These are phyloP conservation scores for Euglossa dilemma DNA, from an alignment of 1,140 invertebrate species.

Conservation along the genomic window DNA sequence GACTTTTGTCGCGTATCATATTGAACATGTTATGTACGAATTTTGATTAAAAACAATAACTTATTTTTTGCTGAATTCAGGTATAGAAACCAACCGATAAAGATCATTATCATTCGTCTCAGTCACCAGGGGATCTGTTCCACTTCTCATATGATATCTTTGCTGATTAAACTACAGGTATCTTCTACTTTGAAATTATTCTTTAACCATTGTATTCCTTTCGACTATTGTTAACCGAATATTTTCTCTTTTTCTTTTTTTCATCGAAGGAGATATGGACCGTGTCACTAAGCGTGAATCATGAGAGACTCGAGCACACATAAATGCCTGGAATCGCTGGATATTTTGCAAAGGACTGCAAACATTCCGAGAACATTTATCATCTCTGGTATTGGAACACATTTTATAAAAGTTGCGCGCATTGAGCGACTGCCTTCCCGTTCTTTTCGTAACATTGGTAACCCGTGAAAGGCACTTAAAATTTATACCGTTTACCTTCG, in stretches of 20 bases:
- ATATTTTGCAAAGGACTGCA: neutral
- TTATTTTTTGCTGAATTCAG: neutral
- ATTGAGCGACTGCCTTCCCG: neutral
- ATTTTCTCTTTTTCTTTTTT: neutral
- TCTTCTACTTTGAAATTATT: neutral
- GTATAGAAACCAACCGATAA: neutral
- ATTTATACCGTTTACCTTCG: neutral
- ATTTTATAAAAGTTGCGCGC: neutral
- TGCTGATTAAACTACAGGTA: neutral
- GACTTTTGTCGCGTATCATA: neutral
- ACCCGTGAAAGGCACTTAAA: constrained; percentile 2
- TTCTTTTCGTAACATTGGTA: neutral
- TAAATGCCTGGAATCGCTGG: neutral
- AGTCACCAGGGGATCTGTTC: neutral
- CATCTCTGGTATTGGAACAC: neutral
- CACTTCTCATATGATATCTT: neutral
- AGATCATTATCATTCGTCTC: fast-evolving
- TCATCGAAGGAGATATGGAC: neutral
- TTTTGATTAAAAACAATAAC: neutral
- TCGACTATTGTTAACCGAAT: too few relatives aligned
- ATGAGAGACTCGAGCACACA: neutral
- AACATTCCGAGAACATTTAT: neutral
- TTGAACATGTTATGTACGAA: neutral
- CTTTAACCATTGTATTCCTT: too few relatives aligned
- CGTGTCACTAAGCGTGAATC: neutral